Evolutionary conservation across 1,140 invertebrate species (phyloP), one percentile per base, ranked within the genome.

Genomic region (Sipha flava): DNA sequence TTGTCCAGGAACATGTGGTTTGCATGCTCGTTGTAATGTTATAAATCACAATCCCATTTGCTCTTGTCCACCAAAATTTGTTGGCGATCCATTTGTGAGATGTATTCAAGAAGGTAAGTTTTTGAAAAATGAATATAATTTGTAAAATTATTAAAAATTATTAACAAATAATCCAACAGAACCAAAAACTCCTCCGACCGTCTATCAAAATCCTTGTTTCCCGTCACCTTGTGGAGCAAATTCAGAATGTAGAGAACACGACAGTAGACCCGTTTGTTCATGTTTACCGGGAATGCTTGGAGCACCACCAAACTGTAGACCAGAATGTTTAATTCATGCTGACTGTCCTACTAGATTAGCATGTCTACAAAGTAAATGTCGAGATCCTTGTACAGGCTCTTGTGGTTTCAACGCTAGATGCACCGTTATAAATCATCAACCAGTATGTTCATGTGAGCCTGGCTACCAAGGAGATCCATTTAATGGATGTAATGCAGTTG

Each of bases 31-130:
- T 45, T 95, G 94, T 81, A 90, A 91, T 83, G 92, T 94, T 0
- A 88, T 91, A 72, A 92, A 93, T 83, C 94, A 95, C 83, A 93
- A 94, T 84, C 93, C 93, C 0, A 92, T 94, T 66, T 95, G 94
- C 82, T 92, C 90, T 75, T 96, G 94, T 84, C 90, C 92, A 72
- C 88, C 89, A 45, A 88, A 90, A 21, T 90, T 88, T 73, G 88
- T 89, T 2, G 94, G 94, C n/a, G 93, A 95, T 90, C 94, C 94
- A 31, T 94, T 94, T 82, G 88, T 91, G 4, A 87, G 90, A 83
- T 96, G 94, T 83, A 85, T 87, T 26, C 89, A 88, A 83, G 90
- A 90, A 87, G 88, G 92, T 92, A 87, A 89, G 88, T 80, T 14
- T 79, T n/a, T 0, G 0, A 40, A 43, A 14, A 23, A 57, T 40